Evolutionary conservation across 2,888 invertebrate genomes (phyloP).

Genomic region (Cistogaster globosa): DNA sequence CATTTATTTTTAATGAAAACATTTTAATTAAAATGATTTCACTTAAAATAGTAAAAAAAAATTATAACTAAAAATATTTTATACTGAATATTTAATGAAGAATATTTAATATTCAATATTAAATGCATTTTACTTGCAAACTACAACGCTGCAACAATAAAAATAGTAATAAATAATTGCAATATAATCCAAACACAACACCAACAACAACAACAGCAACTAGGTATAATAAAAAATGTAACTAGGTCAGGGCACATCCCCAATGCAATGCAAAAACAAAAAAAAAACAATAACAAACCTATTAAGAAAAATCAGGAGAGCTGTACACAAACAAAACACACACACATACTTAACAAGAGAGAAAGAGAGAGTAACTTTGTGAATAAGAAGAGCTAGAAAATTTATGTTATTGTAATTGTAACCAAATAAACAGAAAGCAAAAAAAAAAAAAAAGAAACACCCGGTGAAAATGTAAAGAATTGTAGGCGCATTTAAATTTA

Average conservation of each 20-base stretch:
- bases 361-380: slow-evolving; percentile 1
- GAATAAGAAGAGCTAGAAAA: slow-evolving; percentile 19
- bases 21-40: slow-evolving; percentile 1
- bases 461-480: slow-evolving; percentile 31
- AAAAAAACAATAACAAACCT: slow-evolving; percentile 44
- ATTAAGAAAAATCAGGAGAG: slow-evolving; percentile 19
- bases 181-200: slow-evolving; percentile 69
- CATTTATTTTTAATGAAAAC: slow-evolving; percentile 28
- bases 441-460: neutral
- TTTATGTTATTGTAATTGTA: slow-evolving; percentile 14
- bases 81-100: slow-evolving; percentile 53
- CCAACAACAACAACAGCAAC: slow-evolving; percentile 46
- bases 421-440: neutral
- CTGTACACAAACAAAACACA: neutral
- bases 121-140: slow-evolving; percentile 63
- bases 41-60: slow-evolving; percentile 3
- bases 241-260: slow-evolving; percentile 82
- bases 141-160: slow-evolving; percentile 13
- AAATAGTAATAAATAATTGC: slow-evolving; percentile 60
- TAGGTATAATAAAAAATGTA: slow-evolving; percentile 74
- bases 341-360: slow-evolving; percentile 21
- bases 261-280: slow-evolving; percentile 69
- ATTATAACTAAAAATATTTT: slow-evolving; percentile 53
- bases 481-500: neutral
- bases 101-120: slow-evolving; percentile 14